phyloP scores from a whole-genome alignment of 2,797 vertebrate genomes.

The Poeciliopsis presidionis region DNA sequence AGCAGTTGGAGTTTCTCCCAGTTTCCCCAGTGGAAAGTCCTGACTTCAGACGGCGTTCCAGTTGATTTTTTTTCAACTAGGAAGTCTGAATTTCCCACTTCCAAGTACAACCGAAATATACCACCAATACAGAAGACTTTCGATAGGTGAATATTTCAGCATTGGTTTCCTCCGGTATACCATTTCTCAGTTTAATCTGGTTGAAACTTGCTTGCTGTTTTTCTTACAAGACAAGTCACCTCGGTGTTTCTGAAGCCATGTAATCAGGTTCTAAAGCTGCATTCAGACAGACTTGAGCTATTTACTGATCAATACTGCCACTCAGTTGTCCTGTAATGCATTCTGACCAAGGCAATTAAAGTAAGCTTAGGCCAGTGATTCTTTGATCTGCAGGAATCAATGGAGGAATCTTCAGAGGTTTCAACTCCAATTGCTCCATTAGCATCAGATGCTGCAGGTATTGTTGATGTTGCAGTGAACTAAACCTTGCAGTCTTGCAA shows the following conservation, averaged over 20 bases:
- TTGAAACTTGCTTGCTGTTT: neutral
- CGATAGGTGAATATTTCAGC: neutral
- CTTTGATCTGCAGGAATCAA: conserved; percentile 46
- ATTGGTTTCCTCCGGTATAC: neutral
- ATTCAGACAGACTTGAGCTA: conserved; percentile 12
- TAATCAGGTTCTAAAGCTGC: conserved; percentile 20
- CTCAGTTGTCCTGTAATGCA: conserved; percentile 46
- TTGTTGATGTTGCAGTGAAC: conserved; percentile 43
- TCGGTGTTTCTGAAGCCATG: neutral
- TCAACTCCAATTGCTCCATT: conserved; percentile 22
- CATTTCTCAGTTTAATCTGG: neutral
- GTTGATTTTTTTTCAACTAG: no score
- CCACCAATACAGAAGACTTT: neutral
- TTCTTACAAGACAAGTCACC: neutral
- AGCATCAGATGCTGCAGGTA: conserved; percentile 19
- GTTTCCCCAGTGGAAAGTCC: no score
- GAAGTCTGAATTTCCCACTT: no score
- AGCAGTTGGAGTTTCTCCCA: no score
- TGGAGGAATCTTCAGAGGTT: conserved; percentile 32
- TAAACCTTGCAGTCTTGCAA: conserved; percentile 26
- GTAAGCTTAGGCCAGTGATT: conserved; percentile 49
- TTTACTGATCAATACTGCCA: conserved; percentile 53
- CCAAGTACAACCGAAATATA: neutral
- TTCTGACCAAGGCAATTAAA: conserved; percentile 54
- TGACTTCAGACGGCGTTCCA: no score